These are phyloP conservation scores for Pseudanteris insignis DNA, from an alignment of 2,888 invertebrate species.

Conservation along the genomic window DNA sequence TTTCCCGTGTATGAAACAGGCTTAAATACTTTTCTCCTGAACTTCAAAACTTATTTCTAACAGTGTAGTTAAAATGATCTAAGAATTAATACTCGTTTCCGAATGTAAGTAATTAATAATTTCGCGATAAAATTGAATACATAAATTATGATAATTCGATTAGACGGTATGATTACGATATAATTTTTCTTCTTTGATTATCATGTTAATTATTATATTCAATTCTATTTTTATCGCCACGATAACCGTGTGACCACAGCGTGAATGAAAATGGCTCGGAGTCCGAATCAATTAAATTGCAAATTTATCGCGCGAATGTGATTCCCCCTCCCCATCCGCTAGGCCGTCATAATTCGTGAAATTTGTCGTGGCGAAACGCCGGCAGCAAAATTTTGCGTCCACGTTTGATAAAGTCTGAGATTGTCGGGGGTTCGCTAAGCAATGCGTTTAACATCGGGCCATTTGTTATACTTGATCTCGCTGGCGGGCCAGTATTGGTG, in stretches of 20 bases:
- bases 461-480: slow-evolving; percentile 37
- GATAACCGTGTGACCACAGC: not conserved
- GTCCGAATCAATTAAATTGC: slow-evolving; percentile 9
- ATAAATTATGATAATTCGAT: too few species aligned
- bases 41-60: too few species aligned
- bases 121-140: too few species aligned
- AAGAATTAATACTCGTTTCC: too few species aligned
- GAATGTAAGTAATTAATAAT: too few species aligned
- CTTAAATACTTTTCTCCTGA: too few species aligned
- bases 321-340: not conserved
- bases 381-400: slow-evolving; percentile 23
- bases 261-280: not conserved
- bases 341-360: slow-evolving; percentile 27
- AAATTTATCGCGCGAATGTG: slow-evolving; percentile 2
- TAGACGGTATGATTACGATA: too few species aligned
- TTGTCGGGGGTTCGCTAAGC: slow-evolving; percentile 31
- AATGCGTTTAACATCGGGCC: slow-evolving; percentile 29
- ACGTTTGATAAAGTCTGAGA: slow-evolving; percentile 33
- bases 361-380: slow-evolving; percentile 33
- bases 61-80: too few species aligned
- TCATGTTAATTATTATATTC: not conserved
- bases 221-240: not conserved
- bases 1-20: too few species aligned
- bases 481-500: slow-evolving; percentile 21
- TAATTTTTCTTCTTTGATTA: not conserved